These are phyloP conservation scores for Danio albolineatus DNA, from an alignment of 2,797 vertebrate species.

Conservation along the genomic window DNA sequence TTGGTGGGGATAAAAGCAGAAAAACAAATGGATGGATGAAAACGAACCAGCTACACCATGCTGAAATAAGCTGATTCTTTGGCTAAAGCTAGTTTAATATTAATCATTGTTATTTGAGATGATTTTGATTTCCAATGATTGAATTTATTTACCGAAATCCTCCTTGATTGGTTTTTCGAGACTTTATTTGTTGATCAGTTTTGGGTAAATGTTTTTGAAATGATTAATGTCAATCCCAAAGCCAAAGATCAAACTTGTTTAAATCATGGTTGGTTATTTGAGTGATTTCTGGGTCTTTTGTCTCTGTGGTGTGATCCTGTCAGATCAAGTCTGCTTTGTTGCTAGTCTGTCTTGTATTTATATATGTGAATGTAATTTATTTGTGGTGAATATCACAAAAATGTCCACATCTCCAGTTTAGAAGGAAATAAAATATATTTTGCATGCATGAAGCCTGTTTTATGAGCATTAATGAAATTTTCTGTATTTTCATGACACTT, in stretches of 20 bases:
- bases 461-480: background rate
- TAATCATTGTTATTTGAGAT: background rate
- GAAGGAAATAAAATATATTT: background rate
- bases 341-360: slow-evolving; percentile 13
- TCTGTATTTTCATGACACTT: background rate
- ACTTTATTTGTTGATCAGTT: background rate
- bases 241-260: slow-evolving; percentile 71
- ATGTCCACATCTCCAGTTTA: background rate
- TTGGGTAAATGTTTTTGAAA: background rate
- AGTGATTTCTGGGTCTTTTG: slow-evolving; percentile 52
- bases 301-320: slow-evolving; percentile 59
- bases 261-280: slow-evolving; percentile 64
- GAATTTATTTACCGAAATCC: background rate
- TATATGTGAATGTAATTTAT: background rate
- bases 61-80: slow-evolving; percentile 69
- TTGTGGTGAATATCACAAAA: background rate
- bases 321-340: slow-evolving; percentile 21
- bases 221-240: background rate
- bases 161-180: slow-evolving; percentile 1
- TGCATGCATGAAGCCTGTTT: background rate
- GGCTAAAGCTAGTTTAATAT: slow-evolving; percentile 18
- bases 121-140: background rate
- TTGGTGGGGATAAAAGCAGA: slow-evolving; percentile 43
- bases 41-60: slow-evolving; percentile 62
- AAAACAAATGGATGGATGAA: slow-evolving; percentile 53